phyloP scores from a whole-genome alignment of 2,888 invertebrate genomes.

The Tanypteryx hageni region DNA sequence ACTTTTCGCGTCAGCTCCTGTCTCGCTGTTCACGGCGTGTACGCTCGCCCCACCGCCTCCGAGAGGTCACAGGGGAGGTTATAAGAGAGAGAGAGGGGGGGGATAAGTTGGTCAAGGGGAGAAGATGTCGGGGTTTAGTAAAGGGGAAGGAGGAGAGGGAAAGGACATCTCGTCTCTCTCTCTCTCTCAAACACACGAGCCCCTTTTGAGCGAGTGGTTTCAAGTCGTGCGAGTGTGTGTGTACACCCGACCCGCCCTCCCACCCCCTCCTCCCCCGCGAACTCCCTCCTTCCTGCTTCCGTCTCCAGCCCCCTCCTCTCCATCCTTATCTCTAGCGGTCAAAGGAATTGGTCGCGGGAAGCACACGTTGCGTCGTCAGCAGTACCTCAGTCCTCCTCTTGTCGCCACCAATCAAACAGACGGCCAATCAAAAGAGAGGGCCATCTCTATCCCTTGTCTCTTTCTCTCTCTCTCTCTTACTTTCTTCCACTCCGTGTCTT shows the following conservation, averaged over 20 bases:
- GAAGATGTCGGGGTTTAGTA: background rate
- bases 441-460: background rate
- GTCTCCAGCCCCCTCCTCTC: background rate
- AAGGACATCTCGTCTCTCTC: background rate
- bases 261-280: too few relatives aligned
- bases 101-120: conserved; percentile 8
- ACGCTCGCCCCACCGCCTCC: background rate
- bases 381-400: too few relatives aligned
- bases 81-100: background rate
- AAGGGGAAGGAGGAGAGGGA: background rate
- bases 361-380: too few relatives aligned
- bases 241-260: background rate
- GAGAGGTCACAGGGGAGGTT: background rate
- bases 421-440: background rate
- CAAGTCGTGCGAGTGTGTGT: background rate
- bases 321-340: background rate
- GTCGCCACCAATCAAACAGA: too few relatives aligned
- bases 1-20: background rate
- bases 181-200: background rate
- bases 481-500: too few relatives aligned
- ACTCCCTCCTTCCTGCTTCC: too few relatives aligned
- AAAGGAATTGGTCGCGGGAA: background rate
- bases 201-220: background rate
- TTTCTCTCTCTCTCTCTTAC: too few relatives aligned
- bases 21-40: background rate